These are phyloP conservation scores for Axis porcinus DNA, from an alignment of 2,113 vertebrate genomes.

Conservation along the genomic window DNA sequence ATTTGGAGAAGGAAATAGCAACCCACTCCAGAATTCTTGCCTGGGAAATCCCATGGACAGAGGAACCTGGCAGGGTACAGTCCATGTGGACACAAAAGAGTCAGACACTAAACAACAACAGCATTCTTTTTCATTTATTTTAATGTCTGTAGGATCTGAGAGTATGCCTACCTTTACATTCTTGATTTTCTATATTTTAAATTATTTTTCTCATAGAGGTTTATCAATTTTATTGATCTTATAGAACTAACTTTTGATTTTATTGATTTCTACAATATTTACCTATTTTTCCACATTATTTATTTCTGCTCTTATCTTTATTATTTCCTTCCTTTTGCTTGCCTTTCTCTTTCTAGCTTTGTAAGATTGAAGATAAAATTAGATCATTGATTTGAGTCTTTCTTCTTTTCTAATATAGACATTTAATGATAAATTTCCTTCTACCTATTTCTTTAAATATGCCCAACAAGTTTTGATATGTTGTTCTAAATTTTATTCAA, in stretches of 20 bases:
- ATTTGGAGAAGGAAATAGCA: neutral
- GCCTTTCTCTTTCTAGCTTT: neutral
- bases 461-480: neutral
- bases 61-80: neutral
- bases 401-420: neutral
- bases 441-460: neutral
- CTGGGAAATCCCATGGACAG: neutral
- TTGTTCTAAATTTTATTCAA: neutral
- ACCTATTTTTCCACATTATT: neutral
- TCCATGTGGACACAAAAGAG: neutral
- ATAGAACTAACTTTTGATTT: neutral
- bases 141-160: neutral
- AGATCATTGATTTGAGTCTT: neutral
- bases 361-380: neutral
- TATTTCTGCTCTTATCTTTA: neutral
- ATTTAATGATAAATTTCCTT: neutral
- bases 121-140: neutral
- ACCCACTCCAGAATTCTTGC: neutral
- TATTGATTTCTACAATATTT: neutral
- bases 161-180: neutral
- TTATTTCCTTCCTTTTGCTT: neutral
- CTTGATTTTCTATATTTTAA: neutral
- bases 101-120: neutral
- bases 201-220: neutral
- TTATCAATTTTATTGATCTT: neutral